Percentiles rank a stretch among this genome's conserved stretches.
These are phyloP conservation scores for Mythimna vitellina DNA, from an alignment of 2,888 invertebrate genomes.

Conservation along the genomic window DNA sequence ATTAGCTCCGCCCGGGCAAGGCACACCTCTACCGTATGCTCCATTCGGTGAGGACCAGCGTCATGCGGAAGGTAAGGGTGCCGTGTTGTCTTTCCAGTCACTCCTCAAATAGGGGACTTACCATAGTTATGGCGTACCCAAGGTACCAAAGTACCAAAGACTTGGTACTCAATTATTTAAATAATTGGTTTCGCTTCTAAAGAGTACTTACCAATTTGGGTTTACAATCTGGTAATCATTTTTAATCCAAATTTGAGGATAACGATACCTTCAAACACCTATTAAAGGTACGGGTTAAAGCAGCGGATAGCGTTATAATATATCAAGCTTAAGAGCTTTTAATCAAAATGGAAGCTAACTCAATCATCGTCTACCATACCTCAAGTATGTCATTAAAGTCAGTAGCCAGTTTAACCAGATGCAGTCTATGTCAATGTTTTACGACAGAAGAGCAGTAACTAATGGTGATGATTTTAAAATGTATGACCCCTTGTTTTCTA, in stretches of 20 bases:
- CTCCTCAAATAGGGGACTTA: no score
- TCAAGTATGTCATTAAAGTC: conserved; percentile 17
- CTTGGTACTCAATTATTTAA: background rate
- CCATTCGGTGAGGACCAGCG: no score
- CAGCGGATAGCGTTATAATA: background rate
- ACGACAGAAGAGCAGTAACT: conserved; percentile 29
- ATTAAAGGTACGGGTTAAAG: background rate
- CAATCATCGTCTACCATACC: background rate
- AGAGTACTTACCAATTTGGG: background rate
- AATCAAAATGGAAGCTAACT: background rate
- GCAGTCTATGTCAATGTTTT: conserved; percentile 6
- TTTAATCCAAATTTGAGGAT: background rate
- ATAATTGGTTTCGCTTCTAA: background rate
- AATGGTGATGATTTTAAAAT: conserved; percentile 42
- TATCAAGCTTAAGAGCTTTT: background rate
- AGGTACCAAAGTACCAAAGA: no score
- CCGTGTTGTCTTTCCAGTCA: no score
- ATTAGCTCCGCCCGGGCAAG: no score
- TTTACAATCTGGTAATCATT: background rate
- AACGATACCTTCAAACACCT: background rate
- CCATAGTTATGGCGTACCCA: no score
- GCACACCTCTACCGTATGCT: no score
- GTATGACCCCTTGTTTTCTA: conserved; percentile 7
- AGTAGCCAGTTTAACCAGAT: conserved; percentile 37
- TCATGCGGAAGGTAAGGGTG: no score